These are phyloP conservation scores for Neodiprion lecontei DNA, from an alignment of 1,140 invertebrate species.

Conservation along the genomic window DNA sequence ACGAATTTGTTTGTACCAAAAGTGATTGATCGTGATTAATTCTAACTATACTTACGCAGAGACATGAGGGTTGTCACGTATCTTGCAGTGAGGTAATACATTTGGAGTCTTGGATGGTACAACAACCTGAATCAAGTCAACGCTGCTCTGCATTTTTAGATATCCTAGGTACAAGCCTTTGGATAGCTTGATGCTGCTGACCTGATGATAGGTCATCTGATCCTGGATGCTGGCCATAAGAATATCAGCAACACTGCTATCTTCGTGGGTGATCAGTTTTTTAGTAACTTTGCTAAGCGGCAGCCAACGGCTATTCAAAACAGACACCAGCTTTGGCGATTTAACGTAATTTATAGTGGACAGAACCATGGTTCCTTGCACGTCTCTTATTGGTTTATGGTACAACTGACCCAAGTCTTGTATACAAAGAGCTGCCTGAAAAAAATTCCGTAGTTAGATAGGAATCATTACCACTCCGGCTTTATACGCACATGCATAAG, in stretches of 20 bases:
- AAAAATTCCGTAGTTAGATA: constrained; percentile 16
- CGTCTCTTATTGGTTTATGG: constrained; percentile 86
- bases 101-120: constrained; percentile 91
- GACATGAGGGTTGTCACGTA: constrained; percentile 94
- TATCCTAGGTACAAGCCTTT: constrained; percentile 94
- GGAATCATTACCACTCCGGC: neutral
- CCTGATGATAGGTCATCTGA: constrained; percentile 92
- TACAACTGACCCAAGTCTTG: constrained; percentile 93
- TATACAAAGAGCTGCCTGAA: constrained; percentile 80
- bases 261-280: constrained; percentile 68
- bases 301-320: constrained; percentile 89
- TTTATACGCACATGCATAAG: neutral
- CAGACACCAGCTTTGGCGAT: constrained; percentile 82
- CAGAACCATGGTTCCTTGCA: constrained; percentile 89
- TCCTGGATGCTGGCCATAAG: constrained; percentile 86
- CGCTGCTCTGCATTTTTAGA: constrained; percentile 93
- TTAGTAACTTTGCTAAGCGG: constrained; percentile 79
- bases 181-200: constrained; percentile 79
- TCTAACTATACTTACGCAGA: constrained; percentile 77
- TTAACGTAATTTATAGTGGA: constrained; percentile 85
- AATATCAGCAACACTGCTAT: constrained; percentile 80
- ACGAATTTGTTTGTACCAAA: neutral
- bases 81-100: constrained; percentile 89
- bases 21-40: constrained; percentile 2
- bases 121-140: constrained; percentile 92